These are phyloP conservation scores for Rhinophrynus dorsalis DNA, from an alignment of 2,797 vertebrate genomes.

Conservation along the genomic window DNA sequence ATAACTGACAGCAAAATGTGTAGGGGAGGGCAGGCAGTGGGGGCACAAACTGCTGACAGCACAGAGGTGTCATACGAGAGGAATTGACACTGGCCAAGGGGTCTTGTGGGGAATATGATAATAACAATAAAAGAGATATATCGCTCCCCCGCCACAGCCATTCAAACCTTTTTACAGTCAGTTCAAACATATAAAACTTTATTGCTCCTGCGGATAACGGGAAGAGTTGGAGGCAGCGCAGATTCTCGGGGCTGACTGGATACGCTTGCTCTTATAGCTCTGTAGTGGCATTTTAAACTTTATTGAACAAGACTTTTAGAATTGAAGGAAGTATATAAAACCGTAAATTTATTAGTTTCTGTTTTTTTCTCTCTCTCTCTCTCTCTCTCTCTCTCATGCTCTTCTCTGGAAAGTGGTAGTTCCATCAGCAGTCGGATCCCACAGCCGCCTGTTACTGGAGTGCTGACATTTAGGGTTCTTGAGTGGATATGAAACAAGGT, in stretches of 20 bases:
- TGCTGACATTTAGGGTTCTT: constrained; percentile 45
- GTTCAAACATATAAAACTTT: constrained; percentile 98
- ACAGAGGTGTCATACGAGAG: constrained; percentile 84
- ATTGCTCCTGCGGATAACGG: constrained; percentile 90
- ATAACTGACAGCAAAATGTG: constrained; percentile 38
- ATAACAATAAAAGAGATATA: constrained; percentile 91
- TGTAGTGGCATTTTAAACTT: constrained; percentile 97
- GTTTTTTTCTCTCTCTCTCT: constrained; percentile 35
- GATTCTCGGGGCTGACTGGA: constrained; percentile 90
- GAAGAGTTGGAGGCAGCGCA: constrained; percentile 81
- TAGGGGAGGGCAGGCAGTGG: constrained; percentile 36
- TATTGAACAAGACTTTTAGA: constrained; percentile 97
- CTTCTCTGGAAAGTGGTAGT: constrained; percentile 41
- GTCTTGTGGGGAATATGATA: constrained; percentile 89
- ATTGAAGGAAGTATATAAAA: constrained; percentile 96
- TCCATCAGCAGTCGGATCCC: constrained; percentile 32
- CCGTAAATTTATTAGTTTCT: constrained; percentile 89
- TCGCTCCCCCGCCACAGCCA: constrained; percentile 93
- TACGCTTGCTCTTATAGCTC: constrained; percentile 90
- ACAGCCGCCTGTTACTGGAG: constrained; percentile 37
- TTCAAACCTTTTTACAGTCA: constrained; percentile 94
- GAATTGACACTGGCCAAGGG: constrained; percentile 84
- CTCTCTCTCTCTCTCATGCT: constrained; percentile 26
- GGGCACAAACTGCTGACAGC: constrained; percentile 72
- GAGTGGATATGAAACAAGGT: constrained; percentile 35